A percentile compares a stretch with the other conserved stretches of the same genome.
Evolutionary conservation across 2,113 vertebrate species (phyloP).

Genomic region (Gallinago undulata): DNA sequence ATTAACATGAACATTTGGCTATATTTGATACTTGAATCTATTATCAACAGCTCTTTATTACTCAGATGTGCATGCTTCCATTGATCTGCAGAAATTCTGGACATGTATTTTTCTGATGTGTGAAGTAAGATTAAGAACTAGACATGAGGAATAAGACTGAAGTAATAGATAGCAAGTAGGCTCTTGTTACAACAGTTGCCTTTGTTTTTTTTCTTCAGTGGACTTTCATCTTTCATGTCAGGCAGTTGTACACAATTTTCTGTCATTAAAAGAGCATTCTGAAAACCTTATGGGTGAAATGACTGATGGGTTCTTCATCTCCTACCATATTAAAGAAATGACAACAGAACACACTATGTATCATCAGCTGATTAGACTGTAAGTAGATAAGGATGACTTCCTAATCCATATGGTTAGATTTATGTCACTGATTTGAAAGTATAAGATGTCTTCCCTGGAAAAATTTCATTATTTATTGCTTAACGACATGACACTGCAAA

Average conservation of each 20-base stretch:
- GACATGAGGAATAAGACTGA: neutral
- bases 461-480: slow-evolving; percentile 60
- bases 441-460: slow-evolving; percentile 39
- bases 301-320: slow-evolving; percentile 27
- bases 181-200: neutral
- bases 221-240: neutral
- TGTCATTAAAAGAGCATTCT: slow-evolving; percentile 48
- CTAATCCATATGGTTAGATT: slow-evolving; percentile 63
- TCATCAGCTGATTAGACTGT: slow-evolving; percentile 57
- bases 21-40: neutral
- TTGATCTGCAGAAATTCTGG: neutral
- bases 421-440: slow-evolving; percentile 44
- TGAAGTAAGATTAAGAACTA: neutral
- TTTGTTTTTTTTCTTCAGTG: neutral
- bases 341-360: slow-evolving; percentile 17
- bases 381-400: slow-evolving; percentile 60
- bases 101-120: neutral
- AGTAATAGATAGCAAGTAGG: neutral
- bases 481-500: slow-evolving; percentile 28
- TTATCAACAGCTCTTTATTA: neutral
- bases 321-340: slow-evolving; percentile 49
- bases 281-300: slow-evolving; percentile 17
- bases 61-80: neutral
- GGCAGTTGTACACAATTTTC: neutral
- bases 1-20: neutral